Percentiles rank a stretch among this genome's conserved stretches.
phyloP scores from a whole-genome alignment of 2,888 invertebrate species.

The Clitarchus hookeri region DNA sequence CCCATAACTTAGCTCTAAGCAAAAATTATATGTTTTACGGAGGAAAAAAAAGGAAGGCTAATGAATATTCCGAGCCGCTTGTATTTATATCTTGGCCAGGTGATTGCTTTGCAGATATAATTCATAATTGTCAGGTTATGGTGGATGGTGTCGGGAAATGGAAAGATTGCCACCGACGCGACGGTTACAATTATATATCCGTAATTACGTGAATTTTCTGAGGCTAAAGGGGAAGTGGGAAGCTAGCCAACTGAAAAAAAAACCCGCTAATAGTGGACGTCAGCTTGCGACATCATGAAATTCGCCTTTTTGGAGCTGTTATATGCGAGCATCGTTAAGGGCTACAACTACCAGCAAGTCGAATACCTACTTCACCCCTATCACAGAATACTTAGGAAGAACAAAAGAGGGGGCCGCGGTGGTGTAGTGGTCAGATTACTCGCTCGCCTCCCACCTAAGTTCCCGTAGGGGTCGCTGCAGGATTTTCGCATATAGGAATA shows the following conservation, averaged over 20 bases:
- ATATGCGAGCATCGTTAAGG: too few relatives aligned
- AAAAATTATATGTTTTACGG: neutral
- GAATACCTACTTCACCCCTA: too few relatives aligned
- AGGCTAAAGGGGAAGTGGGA: neutral
- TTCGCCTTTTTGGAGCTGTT: too few relatives aligned
- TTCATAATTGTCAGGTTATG: neutral
- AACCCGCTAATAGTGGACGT: too few relatives aligned
- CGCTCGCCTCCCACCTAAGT: too few relatives aligned
- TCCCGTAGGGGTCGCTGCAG: too few relatives aligned
- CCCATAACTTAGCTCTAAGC: neutral
- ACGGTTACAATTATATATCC: neutral
- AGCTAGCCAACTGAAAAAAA: neutral
- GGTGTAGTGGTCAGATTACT: too few relatives aligned
- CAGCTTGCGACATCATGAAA: too few relatives aligned
- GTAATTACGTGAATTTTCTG: neutral
- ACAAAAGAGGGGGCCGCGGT: too few relatives aligned
- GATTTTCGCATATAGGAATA: too few relatives aligned
- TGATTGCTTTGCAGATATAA: neutral
- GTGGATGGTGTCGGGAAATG: neutral
- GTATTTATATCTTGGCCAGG: neutral
- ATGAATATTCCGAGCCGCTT: neutral
- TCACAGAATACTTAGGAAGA: too few relatives aligned
- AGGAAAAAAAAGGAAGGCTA: neutral
- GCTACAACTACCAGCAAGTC: too few relatives aligned
- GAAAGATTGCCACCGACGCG: neutral